These are phyloP conservation scores for Eurytemora carolleeae DNA, from an alignment of 1,140 invertebrate species.

Conservation along the genomic window DNA sequence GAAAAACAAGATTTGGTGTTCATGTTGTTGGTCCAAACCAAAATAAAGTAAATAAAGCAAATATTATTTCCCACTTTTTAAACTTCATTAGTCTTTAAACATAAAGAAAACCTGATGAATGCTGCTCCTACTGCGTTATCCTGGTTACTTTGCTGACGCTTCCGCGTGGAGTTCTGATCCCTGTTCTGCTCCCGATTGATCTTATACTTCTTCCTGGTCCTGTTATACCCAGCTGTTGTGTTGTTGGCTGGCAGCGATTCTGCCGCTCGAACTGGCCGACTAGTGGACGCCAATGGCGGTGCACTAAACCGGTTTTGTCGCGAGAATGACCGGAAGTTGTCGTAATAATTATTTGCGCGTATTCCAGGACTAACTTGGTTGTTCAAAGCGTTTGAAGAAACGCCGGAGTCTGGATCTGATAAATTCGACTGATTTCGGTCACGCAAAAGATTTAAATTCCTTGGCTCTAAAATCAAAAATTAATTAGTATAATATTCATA, in stretches of 20 bases:
- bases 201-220: not conserved
- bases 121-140: not conserved
- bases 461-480: no score
- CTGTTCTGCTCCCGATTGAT: not conserved
- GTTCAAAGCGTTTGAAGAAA: not conserved
- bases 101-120: not conserved
- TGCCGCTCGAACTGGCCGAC: not conserved
- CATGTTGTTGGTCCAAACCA: no score
- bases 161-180: not conserved
- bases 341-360: not conserved
- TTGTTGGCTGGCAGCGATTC: not conserved
- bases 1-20: no score
- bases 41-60: no score
- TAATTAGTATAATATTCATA: no score
- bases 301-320: not conserved
- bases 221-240: not conserved
- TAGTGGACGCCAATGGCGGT: not conserved
- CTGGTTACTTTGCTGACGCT: not conserved
- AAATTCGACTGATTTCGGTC: no score
- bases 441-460: no score
- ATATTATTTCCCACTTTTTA: no score
- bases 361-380: not conserved
- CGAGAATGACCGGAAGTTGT: not conserved
- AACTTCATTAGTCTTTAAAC: not conserved
- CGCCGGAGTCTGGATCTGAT: not conserved